Base-by-base conservation (phyloP, 2,113 vertebrate species). In the Perca flavescens region DNA sequence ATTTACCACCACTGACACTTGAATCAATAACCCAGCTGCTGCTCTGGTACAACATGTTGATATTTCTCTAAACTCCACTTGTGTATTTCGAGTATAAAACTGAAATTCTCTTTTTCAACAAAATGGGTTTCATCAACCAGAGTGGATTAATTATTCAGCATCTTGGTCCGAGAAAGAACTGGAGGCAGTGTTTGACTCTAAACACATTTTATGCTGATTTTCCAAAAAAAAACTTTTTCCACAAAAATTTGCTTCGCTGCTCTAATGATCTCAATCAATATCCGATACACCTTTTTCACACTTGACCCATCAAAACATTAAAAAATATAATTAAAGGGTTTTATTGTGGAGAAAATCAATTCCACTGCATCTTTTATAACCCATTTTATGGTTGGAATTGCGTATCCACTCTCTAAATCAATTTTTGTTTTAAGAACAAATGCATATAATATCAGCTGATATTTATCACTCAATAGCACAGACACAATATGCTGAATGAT, bases 121-220 rank as follows among this genome's bases (percentile, higher is more conserved):
- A 76, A 86, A 79, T 66, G 75, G 14, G 28, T 78, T 86, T 87
- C 54, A 85, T 90, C 86, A 85, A 72, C 64, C 49, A 68, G 63
- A 85, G 28, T 56, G 64, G 69, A 87, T 91, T 75, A 89, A 92
- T 92, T 86, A 91, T 92, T 90, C 74, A 92, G 71, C 54, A 78
- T 82, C 60, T 76, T 68, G 57, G 75, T 82, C 67, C 74, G 76
- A 80, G 75, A 79, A 52, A 86, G 76, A 82, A 60, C 82, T 56
- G 77, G 60, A 84, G 65, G 84, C 73, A 25, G 12, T 65, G 43
- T 84, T 84, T 54, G 53, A 89, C 79, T 87, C 54, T 79, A 84
- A 89, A 88, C 73, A 85, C 53, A 52, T 85, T 81, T 77, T 71
- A 49, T 69, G 34, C 53, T 65, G 61, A 65, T 56, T 79, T 84